Evolutionary conservation across 1,140 invertebrate species (phyloP), one percentile per base, ranked within the genome.

Genomic region (Drosophila ficusphila): DNA sequence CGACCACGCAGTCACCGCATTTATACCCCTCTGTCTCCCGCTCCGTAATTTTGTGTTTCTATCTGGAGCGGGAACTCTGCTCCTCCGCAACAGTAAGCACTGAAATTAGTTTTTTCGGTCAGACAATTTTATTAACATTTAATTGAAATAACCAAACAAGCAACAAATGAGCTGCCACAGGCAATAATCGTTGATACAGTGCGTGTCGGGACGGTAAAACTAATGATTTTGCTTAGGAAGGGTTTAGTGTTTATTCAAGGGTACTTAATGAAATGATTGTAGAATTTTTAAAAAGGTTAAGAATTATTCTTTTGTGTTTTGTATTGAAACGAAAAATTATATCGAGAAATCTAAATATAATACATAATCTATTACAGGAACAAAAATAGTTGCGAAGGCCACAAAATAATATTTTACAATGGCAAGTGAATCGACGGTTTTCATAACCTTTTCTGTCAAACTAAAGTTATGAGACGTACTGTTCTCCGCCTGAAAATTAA

Each of bases 41-140:
- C 33, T 29, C 23, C 25, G 25, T 60, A 60, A 41, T 39, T 61
- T 61, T 42, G 34, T 19, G 56, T 62, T 44, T 67, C 23, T 48
- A 8, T 36, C 29, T 19, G 12, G 12, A 11, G 23, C n/a, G 3
- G 11, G 21, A 19, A 14, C 16, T 19, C 1, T 8, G 34, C 16
- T 39, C 0, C 38, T 36, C 52, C 64, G 51, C 61, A 48, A 49
- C 53, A 74, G 51, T 61, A 57, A 68, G 57, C 76, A 60, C 56
- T 18, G 65, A 83, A 83, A 83, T 82, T 74, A 78, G 61, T 81
- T 83, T 76, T 73, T 76, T 61, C 23, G 69, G 49, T 85, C 58
- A 79, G 79, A 86, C 81, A 79, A 83, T 86, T 85, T 85, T 76
- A 85, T 85, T 85, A 81, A 53, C 76, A 70, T 51, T 73, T 85